phyloP scores from a whole-genome alignment of 1,140 invertebrate species.

The Drosophila melanogaster region Release_6_plus_ISO1_MT NC_004354.4:14859001-14859500 shows the following conservation, averaged over 20 bases:
- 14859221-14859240: no score
- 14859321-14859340: not conserved
- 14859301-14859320: not conserved
- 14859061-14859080: not conserved
- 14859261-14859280: not conserved
- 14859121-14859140: not conserved
- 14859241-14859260: no score
- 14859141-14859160: not conserved
- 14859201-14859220: no score
- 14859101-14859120: not conserved
- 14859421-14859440: not conserved
- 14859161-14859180: not conserved
- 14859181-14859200: no score
- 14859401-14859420: not conserved
- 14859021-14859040: not conserved
- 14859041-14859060: not conserved
- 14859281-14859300: not conserved
- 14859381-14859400: not conserved
- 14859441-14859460: not conserved
- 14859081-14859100: not conserved
- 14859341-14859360: not conserved
- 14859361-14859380: not conserved
- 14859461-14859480: not conserved
- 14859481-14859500: not conserved
- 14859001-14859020: no score